Base-by-base conservation (phyloP, 2,888 invertebrate species). In the Linnaemya tessellans region DNA sequence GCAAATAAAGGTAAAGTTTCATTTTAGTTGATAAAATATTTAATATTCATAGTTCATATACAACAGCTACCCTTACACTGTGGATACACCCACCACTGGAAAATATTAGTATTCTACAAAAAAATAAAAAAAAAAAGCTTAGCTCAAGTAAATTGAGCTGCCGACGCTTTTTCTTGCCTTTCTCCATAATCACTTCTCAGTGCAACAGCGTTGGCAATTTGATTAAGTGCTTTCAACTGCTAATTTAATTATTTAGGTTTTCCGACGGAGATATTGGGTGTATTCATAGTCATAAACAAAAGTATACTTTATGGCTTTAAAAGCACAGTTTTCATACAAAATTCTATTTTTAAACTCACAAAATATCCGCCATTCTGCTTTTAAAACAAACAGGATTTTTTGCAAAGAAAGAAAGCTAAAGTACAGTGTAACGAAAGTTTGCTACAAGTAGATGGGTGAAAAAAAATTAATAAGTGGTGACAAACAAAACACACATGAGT, bases 111-210 rank as follows among this genome's bases (percentile, higher is more conserved):
- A 41, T 60, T 46, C 30, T 30, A 30, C 2, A 2, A 30, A 30
- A n/a, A n/a, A n/a, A n/a, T 38, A 46, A 20, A 51, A 41, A 25
- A 18, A 11, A 43, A 71, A 79, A 79, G 54, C 67, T 67, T 8
- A 64, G 30, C 51, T 70, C 54, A 70, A 71, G 56, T 64, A 79
- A 70, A 79, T 70, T 79, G 13, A 64, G 64, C 62, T 22, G n/a
- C 10, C n/a, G 38, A 46, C 20, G 11, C 18, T 35, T 77, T 65
- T 22, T 67, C 30, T 56, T 67, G 35, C 22, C 15, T 18, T 46
- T 49, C 20, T 54, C 10, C 7, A 56, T 43, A 3, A 71, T 60
- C 46, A 73, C 3, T 43, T 30, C 60, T 43, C 11, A 60, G 43
- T n/a, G 30, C 43, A 56, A 68, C 74, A 74, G 41, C 54, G 65